phyloP scores from a whole-genome alignment of 2,888 invertebrate genomes.

The Pseudococcus jackbeardsleyi region DNA sequence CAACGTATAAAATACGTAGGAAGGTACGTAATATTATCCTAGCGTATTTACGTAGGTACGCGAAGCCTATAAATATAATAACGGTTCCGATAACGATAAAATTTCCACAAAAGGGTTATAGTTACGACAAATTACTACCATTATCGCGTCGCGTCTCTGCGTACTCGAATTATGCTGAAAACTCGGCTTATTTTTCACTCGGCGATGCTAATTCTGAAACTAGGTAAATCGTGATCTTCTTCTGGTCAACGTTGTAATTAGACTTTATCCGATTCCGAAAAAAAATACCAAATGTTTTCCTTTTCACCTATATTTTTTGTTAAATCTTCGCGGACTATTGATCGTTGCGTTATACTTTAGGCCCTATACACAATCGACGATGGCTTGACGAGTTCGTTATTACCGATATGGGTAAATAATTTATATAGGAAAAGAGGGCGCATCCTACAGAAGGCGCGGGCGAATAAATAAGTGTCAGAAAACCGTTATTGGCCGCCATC shows the following conservation, averaged over 20 bases:
- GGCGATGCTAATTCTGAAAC: background rate
- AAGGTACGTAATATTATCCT: background rate
- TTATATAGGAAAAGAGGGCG: constrained; percentile 40
- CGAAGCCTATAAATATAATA: constrained; percentile 8
- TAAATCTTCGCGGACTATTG: background rate
- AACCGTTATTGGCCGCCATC: constrained; percentile 40
- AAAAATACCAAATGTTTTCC: background rate
- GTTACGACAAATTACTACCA: constrained; percentile 28
- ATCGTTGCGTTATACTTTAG: background rate
- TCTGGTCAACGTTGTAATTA: constrained; percentile 30
- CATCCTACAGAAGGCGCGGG: constrained; percentile 46
- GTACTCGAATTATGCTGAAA: background rate
- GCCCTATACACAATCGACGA: background rate
- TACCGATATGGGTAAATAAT: constrained; percentile 30
- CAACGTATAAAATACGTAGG: background rate
- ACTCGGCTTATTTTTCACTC: background rate
- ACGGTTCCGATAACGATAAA: constrained; percentile 25
- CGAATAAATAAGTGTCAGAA: constrained; percentile 43
- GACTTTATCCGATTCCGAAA: constrained; percentile 17
- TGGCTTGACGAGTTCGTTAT: background rate
- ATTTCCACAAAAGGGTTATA: constrained; percentile 6
- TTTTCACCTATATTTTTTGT: background rate
- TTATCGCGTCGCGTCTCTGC: background rate
- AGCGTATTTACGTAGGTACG: background rate
- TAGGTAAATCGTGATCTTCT: constrained; percentile 30